Evolutionary conservation across 2,888 invertebrate species (phyloP), one percentile per base, ranked within the genome.

Genomic region (Rapana venosa): DNA sequence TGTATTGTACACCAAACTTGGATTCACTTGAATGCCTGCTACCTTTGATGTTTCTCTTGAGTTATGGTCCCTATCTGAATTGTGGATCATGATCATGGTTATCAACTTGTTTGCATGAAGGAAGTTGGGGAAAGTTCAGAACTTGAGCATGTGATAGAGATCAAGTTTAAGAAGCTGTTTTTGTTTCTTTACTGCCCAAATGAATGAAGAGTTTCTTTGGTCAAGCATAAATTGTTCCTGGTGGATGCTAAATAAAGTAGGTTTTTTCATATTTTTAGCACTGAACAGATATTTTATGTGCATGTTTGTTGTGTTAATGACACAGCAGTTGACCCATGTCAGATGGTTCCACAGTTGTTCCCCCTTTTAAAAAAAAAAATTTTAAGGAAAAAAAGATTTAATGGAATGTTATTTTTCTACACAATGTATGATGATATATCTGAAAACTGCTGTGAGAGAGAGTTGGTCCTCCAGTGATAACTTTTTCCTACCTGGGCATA

Each of bases 391-490:
- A n/a, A n/a, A 66, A 5, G 47, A 47, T 47, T 30, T 36, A 77
- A 81, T 83, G 83, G 79, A 88, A 47, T 66, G 66, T 66, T 88
- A 88, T 88, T 88, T 88, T 88, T 88, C 88, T 88, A 88, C 61
- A 35, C 11, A 5, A 79, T 66, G 35, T 79, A 66, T 66, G 88
- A 83, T 66, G 26, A n/a, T 66, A 83, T 22, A 83, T 17, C 2
- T 85, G 20, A 84, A 88, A 85, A 89, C 89, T 89, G 89, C 89
- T 89, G 89, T 89, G 74, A 77, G 85, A 89, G 58, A 81, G 32
- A 30, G 8, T 35, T 66, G 47, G 47, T 30, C 58, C 83, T 89
- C 85, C 70, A 85, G 89, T 89, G 89, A 89, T 89, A 89, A 85
- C 20, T 88, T 87, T 66, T 22, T 66, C 66, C 1, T 32, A 26